Evolutionary conservation across 2,113 vertebrate genomes (phyloP).

Genomic region (Nothobranchius furzeri): DNA sequence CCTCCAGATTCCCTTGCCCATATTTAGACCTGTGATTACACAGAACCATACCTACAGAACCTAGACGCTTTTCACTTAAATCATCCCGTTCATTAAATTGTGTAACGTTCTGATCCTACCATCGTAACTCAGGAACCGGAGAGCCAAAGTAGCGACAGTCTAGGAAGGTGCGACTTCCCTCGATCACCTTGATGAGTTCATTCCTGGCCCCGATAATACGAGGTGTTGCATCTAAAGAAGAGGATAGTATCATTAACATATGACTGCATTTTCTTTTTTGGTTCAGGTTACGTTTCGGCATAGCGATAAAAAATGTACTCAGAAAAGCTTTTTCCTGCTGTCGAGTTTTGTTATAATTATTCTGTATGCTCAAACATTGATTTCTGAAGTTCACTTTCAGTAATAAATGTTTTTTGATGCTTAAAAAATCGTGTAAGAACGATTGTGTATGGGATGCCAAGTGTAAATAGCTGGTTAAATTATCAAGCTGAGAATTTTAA

Average conservation of each 20-base stretch:
- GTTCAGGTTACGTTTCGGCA: background rate
- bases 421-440: no score
- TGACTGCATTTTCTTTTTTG: background rate
- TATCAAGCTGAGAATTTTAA: no score
- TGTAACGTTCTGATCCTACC: constrained; percentile 78
- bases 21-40: constrained; percentile 89
- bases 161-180: constrained; percentile 84
- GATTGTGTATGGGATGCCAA: no score
- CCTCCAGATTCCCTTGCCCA: constrained; percentile 89
- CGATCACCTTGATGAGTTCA: constrained; percentile 86
- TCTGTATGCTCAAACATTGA: no score
- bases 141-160: constrained; percentile 95
- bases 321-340: no score
- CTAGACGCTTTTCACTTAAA: background rate
- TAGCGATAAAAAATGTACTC: no score
- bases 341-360: no score
- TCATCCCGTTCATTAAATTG: background rate
- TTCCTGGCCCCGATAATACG: constrained; percentile 84
- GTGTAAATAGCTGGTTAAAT: no score
- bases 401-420: no score
- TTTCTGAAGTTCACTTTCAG: no score
- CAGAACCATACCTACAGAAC: background rate
- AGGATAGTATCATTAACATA: background rate
- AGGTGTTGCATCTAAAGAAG: constrained; percentile 84
- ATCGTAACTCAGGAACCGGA: constrained; percentile 90